Conservation (phyloP, 2,888 invertebrate species). For the Julus scanicus region DNA sequence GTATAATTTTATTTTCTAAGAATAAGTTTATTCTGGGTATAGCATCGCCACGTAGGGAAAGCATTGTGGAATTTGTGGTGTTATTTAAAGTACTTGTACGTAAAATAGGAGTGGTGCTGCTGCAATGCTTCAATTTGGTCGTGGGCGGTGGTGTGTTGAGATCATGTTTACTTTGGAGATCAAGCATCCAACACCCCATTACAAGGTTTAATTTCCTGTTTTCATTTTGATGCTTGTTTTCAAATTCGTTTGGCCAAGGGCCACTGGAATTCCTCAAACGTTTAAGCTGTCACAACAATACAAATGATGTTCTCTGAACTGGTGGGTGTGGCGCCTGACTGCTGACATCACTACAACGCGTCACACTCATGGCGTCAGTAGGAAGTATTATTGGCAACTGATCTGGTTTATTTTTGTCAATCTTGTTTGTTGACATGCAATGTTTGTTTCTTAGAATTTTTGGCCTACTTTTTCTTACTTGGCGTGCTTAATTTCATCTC, state of each 20-base stretch:
- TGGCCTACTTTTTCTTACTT: not conserved
- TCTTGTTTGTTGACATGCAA: not conserved
- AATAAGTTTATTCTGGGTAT: too few species aligned
- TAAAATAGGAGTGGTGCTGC: too few species aligned
- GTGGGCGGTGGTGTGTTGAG: not conserved
- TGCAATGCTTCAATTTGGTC: too few species aligned
- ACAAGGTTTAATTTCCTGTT: conserved; percentile 7
- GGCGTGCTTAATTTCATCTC: too few species aligned
- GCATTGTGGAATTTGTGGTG: too few species aligned
- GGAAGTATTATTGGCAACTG: not conserved
- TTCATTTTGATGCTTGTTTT: conserved; percentile 11
- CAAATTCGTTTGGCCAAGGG: not conserved
- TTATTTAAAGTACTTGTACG: too few species aligned
- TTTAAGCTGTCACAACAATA: not conserved
- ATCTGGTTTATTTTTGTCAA: not conserved
- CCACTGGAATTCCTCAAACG: not conserved
- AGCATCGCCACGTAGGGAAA: too few species aligned
- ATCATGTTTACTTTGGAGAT: not conserved
- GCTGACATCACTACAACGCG: not conserved
- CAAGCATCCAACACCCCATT: not conserved
- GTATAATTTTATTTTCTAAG: too few species aligned
- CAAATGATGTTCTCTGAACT: not conserved
- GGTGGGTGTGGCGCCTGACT: conserved; percentile 20
- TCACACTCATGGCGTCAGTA: not conserved
- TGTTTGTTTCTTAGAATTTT: too few species aligned